phyloP scores from a whole-genome alignment of 2,113 vertebrate genomes.

The Bostrychus sinensis region DNA sequence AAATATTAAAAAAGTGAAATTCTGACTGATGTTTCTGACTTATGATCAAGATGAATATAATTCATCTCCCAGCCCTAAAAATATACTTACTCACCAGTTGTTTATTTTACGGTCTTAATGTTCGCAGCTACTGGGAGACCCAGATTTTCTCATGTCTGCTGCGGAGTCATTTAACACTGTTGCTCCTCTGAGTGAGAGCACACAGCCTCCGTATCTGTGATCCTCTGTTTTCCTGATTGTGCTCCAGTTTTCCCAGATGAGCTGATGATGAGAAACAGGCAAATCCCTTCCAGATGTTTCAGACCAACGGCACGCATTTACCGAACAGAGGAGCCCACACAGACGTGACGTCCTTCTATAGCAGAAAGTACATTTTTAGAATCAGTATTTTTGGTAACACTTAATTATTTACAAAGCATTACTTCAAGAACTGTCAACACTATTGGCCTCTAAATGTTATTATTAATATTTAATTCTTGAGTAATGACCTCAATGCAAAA shows the following conservation, averaged over 20 bases:
- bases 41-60: too few relatives aligned
- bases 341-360: constrained; percentile 30
- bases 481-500: too few relatives aligned
- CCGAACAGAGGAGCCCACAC: constrained; percentile 13
- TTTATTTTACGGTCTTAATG: neutral
- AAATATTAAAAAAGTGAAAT: too few relatives aligned
- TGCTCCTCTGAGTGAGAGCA: constrained; percentile 37
- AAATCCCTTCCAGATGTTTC: constrained; percentile 75
- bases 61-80: too few relatives aligned
- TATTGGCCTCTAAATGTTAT: constrained; percentile 26
- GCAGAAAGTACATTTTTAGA: too few relatives aligned
- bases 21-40: too few relatives aligned
- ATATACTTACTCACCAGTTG: neutral
- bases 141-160: constrained; percentile 45
- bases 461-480: too few relatives aligned
- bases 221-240: constrained; percentile 46
- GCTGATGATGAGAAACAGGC: constrained; percentile 64
- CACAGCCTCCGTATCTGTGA: constrained; percentile 18
- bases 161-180: constrained; percentile 41
- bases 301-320: constrained; percentile 46
- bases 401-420: too few relatives aligned
- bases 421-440: too few relatives aligned
- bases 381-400: too few relatives aligned
- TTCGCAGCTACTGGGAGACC: constrained; percentile 20
- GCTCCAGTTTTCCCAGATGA: constrained; percentile 55